Evolutionary conservation across 2,113 vertebrate genomes (phyloP), one percentile per base, ranked within the genome.

Genomic region (Zosterops japonicus): DNA sequence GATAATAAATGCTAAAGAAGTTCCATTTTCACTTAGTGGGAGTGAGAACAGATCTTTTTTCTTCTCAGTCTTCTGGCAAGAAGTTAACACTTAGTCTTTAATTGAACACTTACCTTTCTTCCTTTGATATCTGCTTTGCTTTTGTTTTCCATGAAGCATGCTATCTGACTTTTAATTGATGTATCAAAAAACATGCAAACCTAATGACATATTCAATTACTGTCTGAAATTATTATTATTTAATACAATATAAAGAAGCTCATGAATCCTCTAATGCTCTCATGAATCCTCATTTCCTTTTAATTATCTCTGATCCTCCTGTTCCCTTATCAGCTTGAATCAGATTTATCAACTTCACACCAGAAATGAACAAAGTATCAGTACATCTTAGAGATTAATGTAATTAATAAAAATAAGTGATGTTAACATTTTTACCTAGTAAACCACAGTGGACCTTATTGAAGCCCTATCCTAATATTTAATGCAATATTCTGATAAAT

Each of bases 301-400:
- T 69, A 52, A 70, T 77, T 94, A 55, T 83, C 47, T 87, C 60
- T 94, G 47, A 78, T 89, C 11, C 18, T 77, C 20, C 46, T 35
- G 9, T 80, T 93, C 33, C 18, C 80, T 92, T 88, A 95, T 85
- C 75, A 83, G 12, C 35, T 91, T 70, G 57, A 80, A 90, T 83
- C 70, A 70, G 42, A 49, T 86, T 83, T 91, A 57, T 86, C 42
- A 80, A 19, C 65, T 77, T 88, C 56, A 74, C 36, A 21, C 24
- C 42, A 83, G 19, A 65, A 94, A 87, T 42, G 29, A 67, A 65
- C 33, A 88, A 91, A 83, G 29, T 12, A 90, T 20, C 29, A 57
- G 28, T 28, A 68, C 1, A 4, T 53, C 61, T 87, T 89, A 70
- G 19, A 93, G 42, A 79, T 27, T 1, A 65, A 61, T 77, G 42